Conservation (phyloP, 2,113 vertebrate genomes). For the Apodemus speciosus region DNA sequence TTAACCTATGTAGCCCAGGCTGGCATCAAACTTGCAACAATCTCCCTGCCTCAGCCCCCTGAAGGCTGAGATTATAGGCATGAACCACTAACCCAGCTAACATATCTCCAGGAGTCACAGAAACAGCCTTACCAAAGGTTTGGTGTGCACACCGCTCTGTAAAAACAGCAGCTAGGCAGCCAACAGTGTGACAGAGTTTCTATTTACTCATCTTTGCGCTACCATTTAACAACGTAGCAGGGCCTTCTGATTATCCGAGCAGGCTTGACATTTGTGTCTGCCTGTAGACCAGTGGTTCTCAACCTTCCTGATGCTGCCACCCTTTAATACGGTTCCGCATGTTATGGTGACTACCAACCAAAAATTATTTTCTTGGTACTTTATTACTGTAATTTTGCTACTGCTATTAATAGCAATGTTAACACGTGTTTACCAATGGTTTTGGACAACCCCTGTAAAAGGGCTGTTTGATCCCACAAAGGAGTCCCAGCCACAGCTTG, state of each 20-base stretch:
- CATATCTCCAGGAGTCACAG: background rate
- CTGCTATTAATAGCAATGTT: background rate
- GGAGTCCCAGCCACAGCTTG: background rate
- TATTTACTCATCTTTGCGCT: constrained; percentile 56
- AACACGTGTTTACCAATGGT: background rate
- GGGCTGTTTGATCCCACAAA: background rate
- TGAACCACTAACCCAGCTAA: background rate
- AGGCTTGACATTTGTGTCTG: constrained; percentile 1
- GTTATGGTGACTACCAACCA: background rate
- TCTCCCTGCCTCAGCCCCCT: background rate
- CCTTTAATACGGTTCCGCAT: background rate
- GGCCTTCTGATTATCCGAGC: constrained; percentile 68
- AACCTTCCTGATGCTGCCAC: background rate
- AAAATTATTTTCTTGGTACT: background rate
- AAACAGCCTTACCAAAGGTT: background rate
- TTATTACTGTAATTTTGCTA: background rate
- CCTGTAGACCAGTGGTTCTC: background rate
- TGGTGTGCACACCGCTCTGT: fast-evolving
- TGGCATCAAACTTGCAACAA: background rate
- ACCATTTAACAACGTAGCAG: constrained; percentile 28
- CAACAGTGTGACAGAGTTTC: background rate
- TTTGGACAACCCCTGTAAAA: background rate
- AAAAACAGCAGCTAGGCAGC: fast-evolving
- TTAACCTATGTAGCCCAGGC: background rate
- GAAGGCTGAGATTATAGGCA: background rate